phyloP scores from a whole-genome alignment of 2,113 vertebrate genomes.

The Channa maculata region DNA sequence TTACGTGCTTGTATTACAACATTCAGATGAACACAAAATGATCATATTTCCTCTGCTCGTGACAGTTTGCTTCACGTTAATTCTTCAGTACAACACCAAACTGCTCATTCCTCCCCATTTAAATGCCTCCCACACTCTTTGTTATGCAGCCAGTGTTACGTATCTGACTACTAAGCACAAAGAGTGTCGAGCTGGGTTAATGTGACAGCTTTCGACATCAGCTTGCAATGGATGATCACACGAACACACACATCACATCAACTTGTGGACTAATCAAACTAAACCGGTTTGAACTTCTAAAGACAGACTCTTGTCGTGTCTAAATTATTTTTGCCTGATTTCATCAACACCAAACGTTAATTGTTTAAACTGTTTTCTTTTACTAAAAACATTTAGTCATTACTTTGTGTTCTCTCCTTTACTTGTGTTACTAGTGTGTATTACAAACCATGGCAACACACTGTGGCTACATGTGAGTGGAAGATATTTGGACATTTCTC shows the following conservation, averaged over 20 bases:
- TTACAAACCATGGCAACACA: too few relatives aligned
- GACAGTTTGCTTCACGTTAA: slow-evolving; percentile 13
- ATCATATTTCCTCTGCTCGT: too few relatives aligned
- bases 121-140: slow-evolving; percentile 35
- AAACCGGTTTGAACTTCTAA: slow-evolving; percentile 13
- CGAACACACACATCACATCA: slow-evolving; percentile 69
- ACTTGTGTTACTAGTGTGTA: too few relatives aligned
- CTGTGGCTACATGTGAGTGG: too few relatives aligned
- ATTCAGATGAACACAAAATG: too few relatives aligned
- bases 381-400: background rate
- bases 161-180: slow-evolving; percentile 50
- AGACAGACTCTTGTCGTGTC: slow-evolving; percentile 20
- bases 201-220: slow-evolving; percentile 62
- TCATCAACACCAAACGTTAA: too few relatives aligned
- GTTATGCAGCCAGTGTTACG: slow-evolving; percentile 71
- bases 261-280: slow-evolving; percentile 9
- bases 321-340: background rate
- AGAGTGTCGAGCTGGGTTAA: slow-evolving; percentile 60
- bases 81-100: slow-evolving; percentile 36
- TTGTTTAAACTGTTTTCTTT: too few relatives aligned
- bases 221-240: slow-evolving; percentile 84
- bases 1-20: background rate
- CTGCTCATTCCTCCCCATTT: background rate
- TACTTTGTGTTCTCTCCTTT: background rate
- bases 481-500: too few relatives aligned